Conservation (phyloP, 2,797 vertebrate species). For the Periophthalmus magnuspinnatus region DNA sequence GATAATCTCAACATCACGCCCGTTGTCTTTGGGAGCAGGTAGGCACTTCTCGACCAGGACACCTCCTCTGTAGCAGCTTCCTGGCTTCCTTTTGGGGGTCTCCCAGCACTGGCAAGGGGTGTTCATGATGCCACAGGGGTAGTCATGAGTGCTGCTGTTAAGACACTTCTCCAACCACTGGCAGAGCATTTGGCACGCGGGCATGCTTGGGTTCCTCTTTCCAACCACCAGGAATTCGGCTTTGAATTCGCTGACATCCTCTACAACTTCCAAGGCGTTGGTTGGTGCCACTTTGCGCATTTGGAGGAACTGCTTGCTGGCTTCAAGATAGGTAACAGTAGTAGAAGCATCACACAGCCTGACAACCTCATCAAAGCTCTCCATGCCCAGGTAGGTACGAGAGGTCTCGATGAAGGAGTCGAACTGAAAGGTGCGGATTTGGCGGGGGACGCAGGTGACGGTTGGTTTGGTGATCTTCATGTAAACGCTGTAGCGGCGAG, state of each 20-base stretch:
- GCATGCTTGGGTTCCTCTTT: constrained; percentile 95
- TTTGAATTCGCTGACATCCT: constrained; percentile 85
- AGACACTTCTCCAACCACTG: constrained; percentile 95
- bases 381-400: constrained; percentile 96
- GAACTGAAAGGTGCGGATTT: constrained; percentile 94
- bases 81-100: constrained; percentile 84
- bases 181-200: constrained; percentile 96
- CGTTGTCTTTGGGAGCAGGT: constrained; percentile 79
- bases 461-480: constrained; percentile 94
- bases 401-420: constrained; percentile 98
- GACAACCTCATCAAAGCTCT: constrained; percentile 97
- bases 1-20: constrained; percentile 78
- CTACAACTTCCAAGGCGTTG: constrained; percentile 56
- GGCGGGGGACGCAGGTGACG: constrained; percentile 80
- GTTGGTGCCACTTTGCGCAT: constrained; percentile 82
- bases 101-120: constrained; percentile 93
- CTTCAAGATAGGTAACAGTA: constrained; percentile 92
- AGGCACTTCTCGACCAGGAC: constrained; percentile 92
- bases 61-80: constrained; percentile 90
- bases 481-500: constrained; percentile 95
- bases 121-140: constrained; percentile 98
- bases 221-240: constrained; percentile 95
- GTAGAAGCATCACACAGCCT: constrained; percentile 89
- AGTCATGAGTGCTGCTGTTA: constrained; percentile 89
- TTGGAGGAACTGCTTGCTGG: constrained; percentile 96